Evolutionary conservation across 2,797 vertebrate genomes (phyloP).

Genomic region (Malacoctenus gilli): DNA sequence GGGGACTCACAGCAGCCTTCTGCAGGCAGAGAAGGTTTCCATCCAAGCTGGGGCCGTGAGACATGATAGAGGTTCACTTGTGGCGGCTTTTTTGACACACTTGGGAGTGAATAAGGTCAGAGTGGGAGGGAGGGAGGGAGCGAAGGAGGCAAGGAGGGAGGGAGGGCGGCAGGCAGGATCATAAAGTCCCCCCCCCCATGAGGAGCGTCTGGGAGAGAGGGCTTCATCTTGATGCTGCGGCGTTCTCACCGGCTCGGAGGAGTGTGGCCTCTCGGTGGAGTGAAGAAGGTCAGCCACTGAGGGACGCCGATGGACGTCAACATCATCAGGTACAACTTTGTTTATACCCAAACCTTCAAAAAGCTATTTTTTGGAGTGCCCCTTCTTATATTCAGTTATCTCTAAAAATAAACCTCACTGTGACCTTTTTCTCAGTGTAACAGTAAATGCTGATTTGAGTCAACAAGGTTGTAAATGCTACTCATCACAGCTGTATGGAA

Average conservation of each 20-base stretch:
- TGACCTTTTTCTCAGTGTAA: no score
- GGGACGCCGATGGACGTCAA: slow-evolving; percentile 60
- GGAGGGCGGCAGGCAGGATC: slow-evolving; percentile 34
- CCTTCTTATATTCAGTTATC: no score
- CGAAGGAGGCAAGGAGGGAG: slow-evolving; percentile 31
- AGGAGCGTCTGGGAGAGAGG: slow-evolving; percentile 35
- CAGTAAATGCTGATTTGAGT: no score
- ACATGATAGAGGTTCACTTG: slow-evolving; percentile 16
- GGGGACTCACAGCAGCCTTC: slow-evolving; percentile 41
- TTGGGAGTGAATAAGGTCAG: slow-evolving; percentile 33
- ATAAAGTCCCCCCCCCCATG: slow-evolving; percentile 1
- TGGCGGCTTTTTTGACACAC: slow-evolving; percentile 15
- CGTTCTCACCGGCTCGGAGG: slow-evolving; percentile 43
- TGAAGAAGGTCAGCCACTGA: slow-evolving; percentile 32
- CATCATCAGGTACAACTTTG: slow-evolving; percentile 68
- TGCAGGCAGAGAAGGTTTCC: slow-evolving; percentile 39
- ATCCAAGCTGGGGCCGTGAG: slow-evolving; percentile 19
- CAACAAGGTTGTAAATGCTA: no score
- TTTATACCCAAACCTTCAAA: not conserved
- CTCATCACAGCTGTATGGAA: not conserved
- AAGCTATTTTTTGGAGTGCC: no score
- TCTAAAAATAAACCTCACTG: no score
- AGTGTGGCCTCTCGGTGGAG: slow-evolving; percentile 54
- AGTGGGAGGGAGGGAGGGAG: slow-evolving; percentile 38
- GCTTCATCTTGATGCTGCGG: slow-evolving; percentile 27